Evolutionary conservation across 1,140 invertebrate genomes (phyloP).

Genomic region (Diabrotica undecimpunctata): DNA sequence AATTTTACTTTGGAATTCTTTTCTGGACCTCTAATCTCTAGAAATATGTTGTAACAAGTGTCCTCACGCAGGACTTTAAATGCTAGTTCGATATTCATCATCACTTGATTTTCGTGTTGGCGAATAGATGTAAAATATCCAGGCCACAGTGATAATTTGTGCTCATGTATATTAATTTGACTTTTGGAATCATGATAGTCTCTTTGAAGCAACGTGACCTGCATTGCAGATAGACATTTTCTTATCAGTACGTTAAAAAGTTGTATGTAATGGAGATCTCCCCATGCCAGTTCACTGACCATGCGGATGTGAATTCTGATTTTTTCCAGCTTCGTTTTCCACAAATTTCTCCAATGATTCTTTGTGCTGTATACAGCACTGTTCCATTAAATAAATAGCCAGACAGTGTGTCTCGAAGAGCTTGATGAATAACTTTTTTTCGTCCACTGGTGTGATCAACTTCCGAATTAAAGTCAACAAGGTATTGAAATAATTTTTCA

Average conservation of each 20-base stretch:
- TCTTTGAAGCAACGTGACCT: constrained; percentile 67
- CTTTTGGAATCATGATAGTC: constrained; percentile 83
- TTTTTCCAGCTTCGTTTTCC: constrained; percentile 44
- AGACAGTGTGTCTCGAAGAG: too few species aligned
- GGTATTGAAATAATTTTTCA: constrained; percentile 71
- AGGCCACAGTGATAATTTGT: too few species aligned
- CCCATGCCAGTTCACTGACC: constrained; percentile 52
- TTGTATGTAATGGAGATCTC: constrained; percentile 61
- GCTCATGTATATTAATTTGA: too few species aligned
- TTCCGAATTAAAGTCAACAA: too few species aligned
- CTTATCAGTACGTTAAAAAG: constrained; percentile 75
- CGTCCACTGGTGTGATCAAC: too few species aligned
- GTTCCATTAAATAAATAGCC: too few species aligned
- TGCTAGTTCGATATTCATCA: too few species aligned
- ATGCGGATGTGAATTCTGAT: constrained; percentile 52
- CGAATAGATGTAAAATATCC: too few species aligned
- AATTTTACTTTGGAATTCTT: constrained; percentile 56
- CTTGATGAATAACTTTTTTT: too few species aligned
- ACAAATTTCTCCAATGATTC: constrained; percentile 57
- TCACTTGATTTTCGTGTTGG: too few species aligned
- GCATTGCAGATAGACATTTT: constrained; percentile 61
- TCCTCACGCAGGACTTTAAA: constrained; percentile 71
- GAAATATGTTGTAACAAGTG: constrained; percentile 58
- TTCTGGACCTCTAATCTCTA: constrained; percentile 49
- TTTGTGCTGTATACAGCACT: too few species aligned